These are phyloP conservation scores for Arctopsyche grandis DNA, from an alignment of 1,140 invertebrate genomes.

Conservation along the genomic window DNA sequence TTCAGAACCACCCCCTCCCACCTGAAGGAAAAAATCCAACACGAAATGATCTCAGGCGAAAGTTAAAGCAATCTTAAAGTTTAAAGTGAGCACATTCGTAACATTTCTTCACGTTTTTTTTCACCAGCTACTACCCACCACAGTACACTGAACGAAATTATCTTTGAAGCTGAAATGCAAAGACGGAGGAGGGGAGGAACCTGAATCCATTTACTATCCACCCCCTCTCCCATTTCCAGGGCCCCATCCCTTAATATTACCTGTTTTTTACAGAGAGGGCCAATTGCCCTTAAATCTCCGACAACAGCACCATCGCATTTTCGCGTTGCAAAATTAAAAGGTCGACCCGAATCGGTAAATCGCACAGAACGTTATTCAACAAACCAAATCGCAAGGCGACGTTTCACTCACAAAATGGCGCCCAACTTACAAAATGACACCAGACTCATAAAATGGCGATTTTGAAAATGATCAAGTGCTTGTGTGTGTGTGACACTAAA, in stretches of 20 bases:
- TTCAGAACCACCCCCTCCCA: not conserved
- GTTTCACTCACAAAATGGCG: too few relatives aligned
- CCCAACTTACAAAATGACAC: too few relatives aligned
- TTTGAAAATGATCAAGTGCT: too few relatives aligned
- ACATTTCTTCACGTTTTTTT: constrained; percentile 10
- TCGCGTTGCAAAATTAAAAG: not conserved
- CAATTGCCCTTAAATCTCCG: constrained; percentile 20
- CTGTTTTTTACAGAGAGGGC: constrained; percentile 13
- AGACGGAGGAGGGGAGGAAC: not conserved
- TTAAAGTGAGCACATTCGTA: not conserved
- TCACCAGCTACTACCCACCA: not conserved
- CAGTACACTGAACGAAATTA: constrained; percentile 8
- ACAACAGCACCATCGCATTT: not conserved
- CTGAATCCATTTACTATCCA: not conserved
- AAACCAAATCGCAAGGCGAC: too few relatives aligned
- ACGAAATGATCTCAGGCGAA: not conserved
- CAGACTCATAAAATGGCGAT: too few relatives aligned
- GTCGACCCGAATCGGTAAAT: not conserved
- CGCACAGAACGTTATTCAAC: too few relatives aligned
- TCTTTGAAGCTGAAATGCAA: not conserved
- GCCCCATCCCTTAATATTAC: not conserved
- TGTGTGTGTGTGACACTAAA: too few relatives aligned
- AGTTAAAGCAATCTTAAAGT: not conserved
- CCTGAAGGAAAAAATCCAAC: constrained; percentile 1
- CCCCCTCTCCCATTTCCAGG: not conserved